A percentile compares a stretch with the other conserved stretches of the same genome.
These are phyloP conservation scores for Thalassarche chlororhynchos DNA, from an alignment of 2,113 vertebrate species.

Conservation along the genomic window DNA sequence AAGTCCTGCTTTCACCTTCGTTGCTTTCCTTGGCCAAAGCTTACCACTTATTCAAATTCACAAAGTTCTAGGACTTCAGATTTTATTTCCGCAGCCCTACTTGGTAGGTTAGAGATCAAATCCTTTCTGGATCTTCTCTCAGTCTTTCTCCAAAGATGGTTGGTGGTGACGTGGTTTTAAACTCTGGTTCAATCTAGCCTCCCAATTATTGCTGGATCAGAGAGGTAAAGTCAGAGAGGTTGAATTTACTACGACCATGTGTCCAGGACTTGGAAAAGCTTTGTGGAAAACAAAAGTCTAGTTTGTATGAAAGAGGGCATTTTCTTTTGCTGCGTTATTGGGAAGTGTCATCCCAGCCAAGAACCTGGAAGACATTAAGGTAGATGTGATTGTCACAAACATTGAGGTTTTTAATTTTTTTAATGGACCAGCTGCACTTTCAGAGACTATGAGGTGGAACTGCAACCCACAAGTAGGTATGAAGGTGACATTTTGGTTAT, in stretches of 20 bases:
- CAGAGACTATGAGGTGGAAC: not conserved
- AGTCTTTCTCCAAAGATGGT: not conserved
- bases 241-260: slow-evolving; percentile 4
- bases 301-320: slow-evolving; percentile 46
- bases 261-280: slow-evolving; percentile 13
- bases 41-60: slow-evolving; percentile 47
- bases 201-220: not conserved
- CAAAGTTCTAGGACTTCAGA: slow-evolving; percentile 38
- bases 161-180: slow-evolving; percentile 26
- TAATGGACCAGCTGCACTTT: not conserved
- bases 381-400: slow-evolving; percentile 38
- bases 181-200: not conserved
- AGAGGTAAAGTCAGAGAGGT: not conserved
- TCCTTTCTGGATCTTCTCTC: not conserved
- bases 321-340: slow-evolving; percentile 22
- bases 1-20: slow-evolving; percentile 55
- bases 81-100: slow-evolving; percentile 27
- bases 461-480: not conserved
- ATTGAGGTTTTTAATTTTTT: not conserved
- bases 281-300: slow-evolving; percentile 43
- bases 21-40: slow-evolving; percentile 61
- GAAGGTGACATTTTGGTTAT: slow-evolving; percentile 45
- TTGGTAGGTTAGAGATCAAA: slow-evolving; percentile 37
- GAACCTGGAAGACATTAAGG: slow-evolving; percentile 57
- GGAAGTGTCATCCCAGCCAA: not conserved